Evolutionary conservation across 2,113 vertebrate species (phyloP).

Genomic region (Neolamprologus ventralis): DNA sequence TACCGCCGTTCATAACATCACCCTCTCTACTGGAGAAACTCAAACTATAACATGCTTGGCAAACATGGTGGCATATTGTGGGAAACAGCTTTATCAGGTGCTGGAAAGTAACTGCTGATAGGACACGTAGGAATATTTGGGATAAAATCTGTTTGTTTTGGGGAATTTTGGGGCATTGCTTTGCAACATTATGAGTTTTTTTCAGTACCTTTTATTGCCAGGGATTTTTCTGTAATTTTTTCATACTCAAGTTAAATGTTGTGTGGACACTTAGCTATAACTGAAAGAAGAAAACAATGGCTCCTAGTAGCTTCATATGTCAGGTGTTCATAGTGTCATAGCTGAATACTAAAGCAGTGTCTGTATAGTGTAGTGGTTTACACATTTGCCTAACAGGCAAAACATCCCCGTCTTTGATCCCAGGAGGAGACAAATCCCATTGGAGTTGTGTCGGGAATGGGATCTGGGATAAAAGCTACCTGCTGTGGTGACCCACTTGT

Average conservation of each 20-base stretch:
- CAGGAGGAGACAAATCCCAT: not conserved
- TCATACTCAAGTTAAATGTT: not conserved
- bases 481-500: not conserved
- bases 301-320: not conserved
- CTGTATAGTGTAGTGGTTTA: not conserved
- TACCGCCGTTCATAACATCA: not conserved
- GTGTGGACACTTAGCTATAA: not conserved
- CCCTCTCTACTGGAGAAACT: not conserved
- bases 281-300: not conserved
- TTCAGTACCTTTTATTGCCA: not conserved
- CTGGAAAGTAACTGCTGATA: not conserved
- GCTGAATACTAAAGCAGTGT: not conserved
- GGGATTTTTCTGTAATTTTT: not conserved
- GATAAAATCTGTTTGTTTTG: not conserved
- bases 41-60: not conserved
- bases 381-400: not conserved
- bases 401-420: not conserved
- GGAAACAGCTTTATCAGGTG: not conserved
- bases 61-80: not conserved
- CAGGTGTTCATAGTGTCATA: fast-evolving
- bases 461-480: not conserved
- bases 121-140: not conserved
- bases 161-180: not conserved
- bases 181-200: not conserved
- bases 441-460: not conserved